Base-by-base conservation (phyloP, 2,113 vertebrate genomes). In the Pavo muticus region DNA sequence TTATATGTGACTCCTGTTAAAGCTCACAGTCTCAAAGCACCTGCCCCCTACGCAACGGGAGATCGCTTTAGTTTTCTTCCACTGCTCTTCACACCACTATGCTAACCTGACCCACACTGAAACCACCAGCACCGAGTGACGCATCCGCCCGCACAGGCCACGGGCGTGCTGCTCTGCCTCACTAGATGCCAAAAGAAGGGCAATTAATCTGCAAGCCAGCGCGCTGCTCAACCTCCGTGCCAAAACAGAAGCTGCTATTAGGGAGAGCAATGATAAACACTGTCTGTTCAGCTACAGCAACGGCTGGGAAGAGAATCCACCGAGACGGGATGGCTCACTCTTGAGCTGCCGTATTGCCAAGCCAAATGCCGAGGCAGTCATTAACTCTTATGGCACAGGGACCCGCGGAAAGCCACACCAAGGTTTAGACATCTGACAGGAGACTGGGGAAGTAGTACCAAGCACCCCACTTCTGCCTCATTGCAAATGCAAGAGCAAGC, bases 171-270 rank as follows among this genome's bases (percentile, higher is more conserved):
- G 84, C 40, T 87, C 70, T 52, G 57, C 57, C 77, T 65, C 39
- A 48, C 44, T 29, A 64, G 42, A 39, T 48, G 69, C 52, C 79
- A 93, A 63, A 73, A 68, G 57, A 90, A 90, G 65, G 64, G 72
- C 40, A 81, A 88, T 86, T 84, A 40, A 90, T 63, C 56, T 80
- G 35, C 68, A 70, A 80, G 82, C 24, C 17, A 5, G 54, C 21
- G 4, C 10, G 57, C 35, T 91, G 44, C 32, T 76, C n/a, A n/a
- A 69, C 52, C 74, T 64, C 39, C 50, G 24, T 50, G 65, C 47
- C 76, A 75, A 75, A 88, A 71, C 52, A 87, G 61, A 91, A 86
- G 52, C 65, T 77, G 73, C 76, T 75, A 71, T 67, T 88, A 80
- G 52, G 47, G 32, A 86, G 8, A 90, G 47, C 42, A 71, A 75